These are phyloP conservation scores for Potorous gilbertii DNA, from an alignment of 2,797 vertebrate genomes.

Conservation along the genomic window DNA sequence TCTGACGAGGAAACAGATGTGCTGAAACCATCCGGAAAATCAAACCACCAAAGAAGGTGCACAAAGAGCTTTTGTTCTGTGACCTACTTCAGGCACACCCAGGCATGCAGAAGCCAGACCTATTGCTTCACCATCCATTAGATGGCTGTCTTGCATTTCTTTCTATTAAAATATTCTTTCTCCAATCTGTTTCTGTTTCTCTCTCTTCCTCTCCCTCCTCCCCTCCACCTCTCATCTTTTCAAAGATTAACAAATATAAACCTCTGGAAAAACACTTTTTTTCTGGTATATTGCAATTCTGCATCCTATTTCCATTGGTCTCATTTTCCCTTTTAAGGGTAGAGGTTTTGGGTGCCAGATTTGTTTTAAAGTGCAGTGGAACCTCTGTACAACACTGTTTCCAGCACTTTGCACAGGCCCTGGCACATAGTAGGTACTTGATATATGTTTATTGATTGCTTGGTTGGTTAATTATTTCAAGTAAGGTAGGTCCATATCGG, in stretches of 20 bases:
- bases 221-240: neutral
- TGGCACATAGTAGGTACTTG: neutral
- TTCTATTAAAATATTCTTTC: slow-evolving; percentile 61
- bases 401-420: neutral
- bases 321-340: neutral
- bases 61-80: neutral
- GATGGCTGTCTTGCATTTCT: slow-evolving; percentile 85
- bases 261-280: neutral
- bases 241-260: neutral
- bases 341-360: neutral
- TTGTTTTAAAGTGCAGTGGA: neutral
- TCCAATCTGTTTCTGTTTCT: neutral
- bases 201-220: neutral
- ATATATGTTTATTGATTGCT: neutral
- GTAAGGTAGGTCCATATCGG: neutral
- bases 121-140: slow-evolving; percentile 78
- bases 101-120: neutral
- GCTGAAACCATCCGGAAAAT: neutral
- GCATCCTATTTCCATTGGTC: neutral
- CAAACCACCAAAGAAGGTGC: neutral
- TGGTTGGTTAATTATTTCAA: neutral
- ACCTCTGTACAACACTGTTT: neutral
- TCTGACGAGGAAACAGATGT: neutral
- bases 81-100: neutral
- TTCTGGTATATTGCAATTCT: neutral